phyloP scores from a whole-genome alignment of 2,113 vertebrate species.

The Saguinus imperator region DNA sequence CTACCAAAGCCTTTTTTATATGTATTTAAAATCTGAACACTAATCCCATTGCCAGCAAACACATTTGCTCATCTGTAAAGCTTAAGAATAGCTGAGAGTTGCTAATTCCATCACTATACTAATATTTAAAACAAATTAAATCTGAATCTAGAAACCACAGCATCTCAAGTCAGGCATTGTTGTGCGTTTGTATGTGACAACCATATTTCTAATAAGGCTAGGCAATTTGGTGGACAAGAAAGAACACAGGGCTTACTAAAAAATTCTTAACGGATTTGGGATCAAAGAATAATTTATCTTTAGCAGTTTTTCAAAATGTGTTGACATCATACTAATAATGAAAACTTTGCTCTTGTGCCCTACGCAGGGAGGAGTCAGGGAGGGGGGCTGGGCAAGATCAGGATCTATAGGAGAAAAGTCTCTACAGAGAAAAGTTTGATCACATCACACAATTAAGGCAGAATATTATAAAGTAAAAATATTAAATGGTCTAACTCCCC shows the following conservation, averaged over 20 bases:
- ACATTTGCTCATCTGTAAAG: slow-evolving; percentile 28
- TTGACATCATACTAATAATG: not conserved
- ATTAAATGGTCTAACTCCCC: not conserved
- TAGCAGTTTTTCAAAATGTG: not conserved
- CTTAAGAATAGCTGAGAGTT: not conserved
- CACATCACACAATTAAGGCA: not conserved
- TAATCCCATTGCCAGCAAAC: slow-evolving; percentile 42
- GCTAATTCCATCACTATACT: not conserved
- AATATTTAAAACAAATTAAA: slow-evolving; percentile 52
- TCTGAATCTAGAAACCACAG: not conserved
- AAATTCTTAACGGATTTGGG: not conserved
- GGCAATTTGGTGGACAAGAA: not conserved
- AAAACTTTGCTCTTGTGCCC: not conserved
- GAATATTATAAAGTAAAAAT: not conserved
- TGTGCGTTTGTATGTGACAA: not conserved
- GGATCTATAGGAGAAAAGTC: not conserved
- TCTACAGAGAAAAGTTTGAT: not conserved
- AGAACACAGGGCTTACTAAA: not conserved
- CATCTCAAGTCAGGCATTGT: not conserved
- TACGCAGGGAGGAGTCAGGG: not conserved
- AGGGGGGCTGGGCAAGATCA: not conserved
- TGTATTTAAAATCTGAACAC: slow-evolving; percentile 48
- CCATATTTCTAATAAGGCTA: not conserved
- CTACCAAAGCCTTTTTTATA: not conserved
- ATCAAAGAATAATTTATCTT: slow-evolving; percentile 7